Base-by-base conservation (phyloP, 2,113 vertebrate genomes). In the Actenoides lindsayi region DNA sequence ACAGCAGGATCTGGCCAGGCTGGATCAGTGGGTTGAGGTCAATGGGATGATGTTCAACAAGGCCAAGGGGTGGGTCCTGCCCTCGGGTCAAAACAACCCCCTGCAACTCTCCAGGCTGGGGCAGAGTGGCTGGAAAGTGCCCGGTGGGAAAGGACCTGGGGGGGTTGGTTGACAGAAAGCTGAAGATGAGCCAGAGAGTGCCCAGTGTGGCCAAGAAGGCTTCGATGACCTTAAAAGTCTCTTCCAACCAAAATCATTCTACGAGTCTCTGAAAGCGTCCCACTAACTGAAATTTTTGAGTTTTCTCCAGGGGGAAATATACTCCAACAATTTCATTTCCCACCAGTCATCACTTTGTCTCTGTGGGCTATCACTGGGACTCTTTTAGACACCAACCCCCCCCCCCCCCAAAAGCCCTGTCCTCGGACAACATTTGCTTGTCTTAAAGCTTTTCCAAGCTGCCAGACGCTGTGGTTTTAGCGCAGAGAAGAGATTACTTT, bases 291-390 rank as follows among this genome's bases (percentile, higher is more conserved):
- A 56, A 62, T 39, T 27, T 13, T 16, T 41, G 63, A 65, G 63
- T 42, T 65, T 42, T 42, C 27, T 18, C 62, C 62, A 28, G 25
- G 9, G 18, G 18, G 13, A 76, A 74, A 16, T 28, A 10, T 1
- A 51, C 53, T 33, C 67, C 46, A 25, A 67, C 2, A 11, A 27
- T 31, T 44, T 44, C 0, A 6, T n/a, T 31, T 23, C 14, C 84
- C 19, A 35, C 50, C 74, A 42, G 59, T 5, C 35, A 28, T 28
- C 59, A 9, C 42, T n/a, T 17, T 5, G 17, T 9, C 50, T 6
- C 41, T 41, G 1, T 3, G 17, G 53, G 37, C 2, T 68, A 27
- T 13, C 8, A 0, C 53, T 6, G 31, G 6, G 15, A 7, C 30
- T 37, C 37, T 35, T 53, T 60, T 5, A 20, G 33, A 33, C 13